Conservation (phyloP, 2,113 vertebrate species). For the Ptychochromis oligacanthus region DNA sequence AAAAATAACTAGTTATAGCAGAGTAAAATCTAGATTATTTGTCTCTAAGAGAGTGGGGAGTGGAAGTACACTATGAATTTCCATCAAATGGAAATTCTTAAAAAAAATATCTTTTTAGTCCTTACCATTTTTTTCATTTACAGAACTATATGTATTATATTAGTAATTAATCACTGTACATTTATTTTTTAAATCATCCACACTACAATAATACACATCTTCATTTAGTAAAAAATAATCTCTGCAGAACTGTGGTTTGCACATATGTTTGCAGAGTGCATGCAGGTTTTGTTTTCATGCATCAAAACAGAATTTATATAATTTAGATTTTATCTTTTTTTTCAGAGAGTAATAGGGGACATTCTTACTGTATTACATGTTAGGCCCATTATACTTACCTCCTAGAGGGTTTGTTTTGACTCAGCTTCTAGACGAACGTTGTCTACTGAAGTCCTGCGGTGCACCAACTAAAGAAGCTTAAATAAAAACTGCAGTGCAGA, state of each 20-base stretch:
- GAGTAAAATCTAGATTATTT: not conserved
- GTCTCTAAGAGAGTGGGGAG: not conserved
- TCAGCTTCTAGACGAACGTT: not conserved
- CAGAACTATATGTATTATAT: too few relatives aligned
- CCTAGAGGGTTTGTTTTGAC: not conserved
- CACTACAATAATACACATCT: too few relatives aligned
- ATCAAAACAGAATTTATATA: not conserved
- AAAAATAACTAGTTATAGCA: not conserved
- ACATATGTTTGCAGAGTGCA: not conserved
- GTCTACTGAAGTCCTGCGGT: not conserved
- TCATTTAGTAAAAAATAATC: too few relatives aligned
- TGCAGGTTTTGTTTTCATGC: not conserved
- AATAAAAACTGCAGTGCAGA: conserved; percentile 29
- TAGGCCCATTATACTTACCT: not conserved
- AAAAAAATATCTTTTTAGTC: too few relatives aligned
- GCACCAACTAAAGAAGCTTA: conserved; percentile 7
- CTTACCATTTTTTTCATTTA: too few relatives aligned
- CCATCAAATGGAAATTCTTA: too few relatives aligned
- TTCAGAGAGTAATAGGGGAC: not conserved
- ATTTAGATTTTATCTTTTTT: not conserved
- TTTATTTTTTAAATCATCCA: too few relatives aligned
- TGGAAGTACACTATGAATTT: too few relatives aligned
- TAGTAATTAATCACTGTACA: too few relatives aligned
- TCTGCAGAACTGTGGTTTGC: not conserved
- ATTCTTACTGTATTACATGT: not conserved